A percentile compares a stretch with the other conserved stretches of the same genome.
These are phyloP conservation scores for Eubasilissa splendida DNA, from an alignment of 2,888 invertebrate species.

Conservation along the genomic window DNA sequence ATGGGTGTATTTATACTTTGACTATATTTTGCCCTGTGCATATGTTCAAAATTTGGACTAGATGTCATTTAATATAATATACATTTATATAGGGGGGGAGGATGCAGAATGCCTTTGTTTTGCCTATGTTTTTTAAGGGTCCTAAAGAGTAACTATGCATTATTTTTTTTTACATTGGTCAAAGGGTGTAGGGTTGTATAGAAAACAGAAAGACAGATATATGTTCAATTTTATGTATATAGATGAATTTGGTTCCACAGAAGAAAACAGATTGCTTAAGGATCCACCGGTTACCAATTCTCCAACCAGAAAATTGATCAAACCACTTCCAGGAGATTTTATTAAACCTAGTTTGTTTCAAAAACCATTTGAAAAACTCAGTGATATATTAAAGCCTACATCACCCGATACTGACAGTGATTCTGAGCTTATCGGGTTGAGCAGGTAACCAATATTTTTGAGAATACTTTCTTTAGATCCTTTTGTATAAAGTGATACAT, in stretches of 20 bases:
- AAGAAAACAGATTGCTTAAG: conserved; percentile 29
- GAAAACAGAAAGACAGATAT: too few species aligned
- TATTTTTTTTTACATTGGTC: too few species aligned
- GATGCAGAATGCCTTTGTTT: too few species aligned
- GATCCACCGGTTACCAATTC: conserved; percentile 44
- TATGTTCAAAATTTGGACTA: too few species aligned
- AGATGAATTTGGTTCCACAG: not conserved
- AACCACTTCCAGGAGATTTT: conserved; percentile 74
- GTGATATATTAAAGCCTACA: conserved; percentile 66
- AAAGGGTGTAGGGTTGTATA: too few species aligned
- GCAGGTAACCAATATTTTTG: not conserved
- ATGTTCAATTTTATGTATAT: not conserved
- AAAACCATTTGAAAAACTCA: conserved; percentile 71
- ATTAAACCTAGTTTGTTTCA: conserved; percentile 74
- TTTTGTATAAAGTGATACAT: not conserved
- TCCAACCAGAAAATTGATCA: conserved; percentile 66
- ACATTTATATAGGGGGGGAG: too few species aligned
- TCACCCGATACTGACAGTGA: conserved; percentile 58
- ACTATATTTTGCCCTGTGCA: too few species aligned
- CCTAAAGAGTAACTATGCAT: too few species aligned
- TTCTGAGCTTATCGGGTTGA: conserved; percentile 63
- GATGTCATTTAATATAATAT: too few species aligned
- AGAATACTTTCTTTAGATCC: not conserved
- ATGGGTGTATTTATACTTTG: too few species aligned
- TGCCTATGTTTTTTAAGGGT: too few species aligned